Percentiles rank a stretch among this genome's conserved stretches.
Evolutionary conservation across 2,113 vertebrate genomes (phyloP).

Genomic region (Alligator sinensis): DNA sequence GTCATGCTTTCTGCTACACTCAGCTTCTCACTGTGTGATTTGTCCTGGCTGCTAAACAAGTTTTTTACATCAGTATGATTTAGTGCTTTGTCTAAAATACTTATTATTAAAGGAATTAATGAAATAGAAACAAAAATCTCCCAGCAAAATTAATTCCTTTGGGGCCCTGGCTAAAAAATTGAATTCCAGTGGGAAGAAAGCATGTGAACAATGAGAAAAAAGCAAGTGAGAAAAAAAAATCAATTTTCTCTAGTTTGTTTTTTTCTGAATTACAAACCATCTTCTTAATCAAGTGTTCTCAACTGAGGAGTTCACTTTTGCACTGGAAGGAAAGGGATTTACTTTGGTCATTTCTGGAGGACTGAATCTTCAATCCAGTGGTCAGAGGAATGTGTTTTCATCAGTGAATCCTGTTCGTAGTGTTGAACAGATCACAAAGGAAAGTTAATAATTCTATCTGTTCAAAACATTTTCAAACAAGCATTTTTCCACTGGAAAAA

Average conservation of each 20-base stretch:
- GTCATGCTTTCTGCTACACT: background rate
- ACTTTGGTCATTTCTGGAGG: background rate
- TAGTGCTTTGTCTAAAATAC: background rate
- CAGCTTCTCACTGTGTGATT: background rate
- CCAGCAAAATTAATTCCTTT: background rate
- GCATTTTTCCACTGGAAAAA: slow-evolving; percentile 33
- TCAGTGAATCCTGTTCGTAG: background rate
- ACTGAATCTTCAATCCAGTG: background rate
- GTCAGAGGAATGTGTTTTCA: background rate
- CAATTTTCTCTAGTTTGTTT: background rate
- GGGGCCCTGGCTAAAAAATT: background rate
- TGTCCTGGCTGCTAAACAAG: background rate
- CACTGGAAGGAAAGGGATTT: background rate
- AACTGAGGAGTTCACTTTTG: too few relatives aligned
- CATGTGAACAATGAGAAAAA: background rate
- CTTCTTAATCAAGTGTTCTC: background rate
- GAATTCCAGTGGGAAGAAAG: background rate
- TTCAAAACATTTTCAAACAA: background rate
- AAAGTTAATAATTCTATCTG: background rate
- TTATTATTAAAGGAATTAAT: background rate
- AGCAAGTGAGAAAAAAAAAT: background rate
- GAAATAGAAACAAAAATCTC: slow-evolving; percentile 8
- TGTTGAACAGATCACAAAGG: background rate
- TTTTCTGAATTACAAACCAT: background rate
- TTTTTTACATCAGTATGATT: background rate